Percentiles rank a stretch among this genome's conserved stretches.
Conservation (phyloP, 2,888 invertebrate genomes). For the Noctua fimbriata region DNA sequence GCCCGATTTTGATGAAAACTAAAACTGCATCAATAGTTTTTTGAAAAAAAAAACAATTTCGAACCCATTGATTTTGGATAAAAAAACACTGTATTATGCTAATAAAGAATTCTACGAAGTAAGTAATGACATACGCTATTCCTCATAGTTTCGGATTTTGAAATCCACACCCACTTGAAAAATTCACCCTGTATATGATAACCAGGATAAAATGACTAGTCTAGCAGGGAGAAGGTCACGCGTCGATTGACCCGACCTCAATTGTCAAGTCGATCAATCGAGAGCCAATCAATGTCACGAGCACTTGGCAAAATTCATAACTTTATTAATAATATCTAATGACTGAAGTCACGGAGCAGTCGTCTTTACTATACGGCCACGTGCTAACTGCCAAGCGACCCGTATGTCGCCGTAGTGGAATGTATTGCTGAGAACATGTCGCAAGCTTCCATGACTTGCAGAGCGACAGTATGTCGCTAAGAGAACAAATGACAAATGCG, state of each 20-base stretch:
- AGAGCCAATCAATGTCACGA: slow-evolving; percentile 16
- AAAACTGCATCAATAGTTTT: too few species aligned
- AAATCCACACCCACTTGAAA: too few species aligned
- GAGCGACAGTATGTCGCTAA: neutral
- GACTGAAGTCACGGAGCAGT: neutral
- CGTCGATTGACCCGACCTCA: slow-evolving; percentile 8
- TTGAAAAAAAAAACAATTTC: too few species aligned
- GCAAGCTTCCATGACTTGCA: neutral
- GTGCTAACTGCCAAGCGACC: neutral
- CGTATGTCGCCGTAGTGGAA: neutral
- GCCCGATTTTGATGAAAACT: too few species aligned
- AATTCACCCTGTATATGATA: too few species aligned
- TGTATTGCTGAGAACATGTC: neutral
- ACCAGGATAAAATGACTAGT: neutral
- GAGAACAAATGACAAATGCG: neutral
- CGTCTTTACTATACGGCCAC: neutral
- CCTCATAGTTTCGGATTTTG: too few species aligned
- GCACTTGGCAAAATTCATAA: slow-evolving; percentile 23
- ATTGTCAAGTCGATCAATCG: slow-evolving; percentile 9
- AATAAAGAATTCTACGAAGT: too few species aligned
- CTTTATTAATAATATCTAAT: neutral
- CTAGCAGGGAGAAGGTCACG: neutral
- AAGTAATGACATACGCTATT: too few species aligned
- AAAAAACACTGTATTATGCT: too few species aligned
- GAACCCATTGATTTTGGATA: too few species aligned